Conservation (phyloP, 2,113 vertebrate species). For the Clinocottus analis region DNA sequence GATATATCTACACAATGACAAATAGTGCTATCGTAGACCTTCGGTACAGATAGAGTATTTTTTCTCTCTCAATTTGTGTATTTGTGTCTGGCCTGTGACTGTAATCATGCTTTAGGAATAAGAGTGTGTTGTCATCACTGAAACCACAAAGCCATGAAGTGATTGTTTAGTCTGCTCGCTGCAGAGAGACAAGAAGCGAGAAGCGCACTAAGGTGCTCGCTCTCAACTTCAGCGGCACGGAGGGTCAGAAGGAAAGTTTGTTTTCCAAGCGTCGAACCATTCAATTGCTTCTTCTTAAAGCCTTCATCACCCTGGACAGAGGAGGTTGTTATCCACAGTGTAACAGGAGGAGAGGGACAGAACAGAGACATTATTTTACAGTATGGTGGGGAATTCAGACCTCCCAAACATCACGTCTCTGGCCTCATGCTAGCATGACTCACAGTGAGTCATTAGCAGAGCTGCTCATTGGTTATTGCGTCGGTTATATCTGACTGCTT, state of each 20-base stretch:
- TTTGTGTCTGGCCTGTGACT: no score
- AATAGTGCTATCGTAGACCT: not conserved
- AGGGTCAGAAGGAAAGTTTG: slow-evolving; percentile 53
- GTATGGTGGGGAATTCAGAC: slow-evolving; percentile 7
- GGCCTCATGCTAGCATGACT: slow-evolving; percentile 44
- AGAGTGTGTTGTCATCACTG: not conserved
- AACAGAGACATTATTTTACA: slow-evolving; percentile 34
- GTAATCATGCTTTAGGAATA: not conserved
- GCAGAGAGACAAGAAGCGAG: not conserved
- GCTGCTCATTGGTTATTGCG: slow-evolving; percentile 12
- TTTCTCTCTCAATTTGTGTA: not conserved
- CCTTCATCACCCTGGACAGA: slow-evolving; percentile 52
- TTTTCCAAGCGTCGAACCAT: slow-evolving; percentile 31
- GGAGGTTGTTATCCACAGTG: slow-evolving; percentile 30
- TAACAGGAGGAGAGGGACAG: slow-evolving; percentile 32
- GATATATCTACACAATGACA: not conserved
- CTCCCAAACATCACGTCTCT: slow-evolving; percentile 33
- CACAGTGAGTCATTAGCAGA: slow-evolving; percentile 45
- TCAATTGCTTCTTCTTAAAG: slow-evolving; percentile 31
- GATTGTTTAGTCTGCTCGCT: not conserved
- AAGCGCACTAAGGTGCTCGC: slow-evolving; percentile 21
- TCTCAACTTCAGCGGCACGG: not conserved
- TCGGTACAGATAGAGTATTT: not conserved
- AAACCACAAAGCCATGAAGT: not conserved
- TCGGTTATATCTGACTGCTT: slow-evolving; percentile 14